Evolutionary conservation across 2,797 vertebrate genomes (phyloP), one percentile per base, ranked within the genome.

Genomic region (Prunella strophiata): DNA sequence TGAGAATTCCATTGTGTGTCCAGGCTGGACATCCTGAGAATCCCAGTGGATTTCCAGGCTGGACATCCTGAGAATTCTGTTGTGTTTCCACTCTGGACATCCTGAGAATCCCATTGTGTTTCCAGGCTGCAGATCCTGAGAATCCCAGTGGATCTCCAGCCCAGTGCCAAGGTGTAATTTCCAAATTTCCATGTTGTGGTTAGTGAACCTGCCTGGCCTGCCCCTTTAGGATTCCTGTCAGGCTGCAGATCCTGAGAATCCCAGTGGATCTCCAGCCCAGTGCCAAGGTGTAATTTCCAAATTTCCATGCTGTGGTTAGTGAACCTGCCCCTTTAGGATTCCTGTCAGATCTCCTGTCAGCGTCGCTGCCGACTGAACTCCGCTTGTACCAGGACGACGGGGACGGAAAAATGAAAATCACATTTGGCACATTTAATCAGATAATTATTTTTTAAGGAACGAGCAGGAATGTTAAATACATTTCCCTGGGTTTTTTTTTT

Each of bases 381-480:
- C 81, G 12, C 81, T 96, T 79, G 47, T 29, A 48, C 65, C 86
- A 34, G 92, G 32, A 29, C 61, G 71, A 59, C 40, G 85, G 87
- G 95, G 73, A 83, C 65, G 70, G 84, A n/a, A 43, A 45, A 85
- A 70, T 9, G 52, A 88, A 96, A 96, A 95, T 93, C 85, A 22
- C 81, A 77, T 90, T 97, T 96, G 97, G 97, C 95, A 89, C 96
- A 86, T 97, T 91, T 90, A 96, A 97, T 95, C 95, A 95, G 96
- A 96, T 96, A 92, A 98, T 97, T 96, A 93, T 96, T 96, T 96
- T 97, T 67, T 20, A 87, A 87, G 93, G 63, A 92, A 91, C 62
- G 43, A 91, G 80, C 92, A 96, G 76, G 93, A 96, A 93, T 85
- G 83, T 91, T 84, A 89, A 96, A 67, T 96, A 82, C 95, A 94